Percentiles rank a stretch among this genome's conserved stretches.
These are phyloP conservation scores for Phanerotoma sp. DNA, from an alignment of 2,888 invertebrate species.

Conservation along the genomic window DNA sequence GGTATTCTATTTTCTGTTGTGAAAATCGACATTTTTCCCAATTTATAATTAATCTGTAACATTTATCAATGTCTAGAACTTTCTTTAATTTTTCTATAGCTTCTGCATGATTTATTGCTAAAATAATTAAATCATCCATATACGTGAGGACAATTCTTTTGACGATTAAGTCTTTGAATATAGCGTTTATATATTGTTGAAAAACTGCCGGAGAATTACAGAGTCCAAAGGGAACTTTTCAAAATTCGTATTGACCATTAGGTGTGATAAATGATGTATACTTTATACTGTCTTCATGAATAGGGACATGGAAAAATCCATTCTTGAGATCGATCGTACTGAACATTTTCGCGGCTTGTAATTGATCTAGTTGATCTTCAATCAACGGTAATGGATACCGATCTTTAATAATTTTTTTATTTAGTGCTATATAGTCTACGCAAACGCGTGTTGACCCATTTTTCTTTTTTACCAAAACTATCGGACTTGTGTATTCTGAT, in stretches of 20 bases:
- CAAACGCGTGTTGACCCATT: slow-evolving; percentile 41
- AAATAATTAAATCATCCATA: slow-evolving; percentile 32
- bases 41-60: slow-evolving; percentile 31
- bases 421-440: slow-evolving; percentile 51
- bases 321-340: slow-evolving; percentile 40
- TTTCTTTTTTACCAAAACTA: slow-evolving; percentile 42
- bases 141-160: slow-evolving; percentile 23
- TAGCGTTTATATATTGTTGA: slow-evolving; percentile 28
- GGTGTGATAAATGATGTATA: too few species aligned
- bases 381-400: slow-evolving; percentile 32
- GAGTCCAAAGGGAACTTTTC: slow-evolving; percentile 35
- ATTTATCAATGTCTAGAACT: slow-evolving; percentile 28
- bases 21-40: slow-evolving; percentile 34
- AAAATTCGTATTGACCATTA: slow-evolving; percentile 36
- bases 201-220: slow-evolving; percentile 36
- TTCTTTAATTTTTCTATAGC: slow-evolving; percentile 20
- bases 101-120: slow-evolving; percentile 12
- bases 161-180: slow-evolving; percentile 27
- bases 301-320: too few species aligned
- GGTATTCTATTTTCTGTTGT: slow-evolving; percentile 29
- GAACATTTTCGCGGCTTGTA: slow-evolving; percentile 6
- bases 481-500: slow-evolving; percentile 46
- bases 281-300: slow-evolving; percentile 31
- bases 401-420: slow-evolving; percentile 42
- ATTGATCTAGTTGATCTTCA: slow-evolving; percentile 41